Percentiles rank a stretch among this genome's conserved stretches.
These are phyloP conservation scores for Zingel zingel DNA, from an alignment of 2,113 vertebrate species.

Conservation along the genomic window DNA sequence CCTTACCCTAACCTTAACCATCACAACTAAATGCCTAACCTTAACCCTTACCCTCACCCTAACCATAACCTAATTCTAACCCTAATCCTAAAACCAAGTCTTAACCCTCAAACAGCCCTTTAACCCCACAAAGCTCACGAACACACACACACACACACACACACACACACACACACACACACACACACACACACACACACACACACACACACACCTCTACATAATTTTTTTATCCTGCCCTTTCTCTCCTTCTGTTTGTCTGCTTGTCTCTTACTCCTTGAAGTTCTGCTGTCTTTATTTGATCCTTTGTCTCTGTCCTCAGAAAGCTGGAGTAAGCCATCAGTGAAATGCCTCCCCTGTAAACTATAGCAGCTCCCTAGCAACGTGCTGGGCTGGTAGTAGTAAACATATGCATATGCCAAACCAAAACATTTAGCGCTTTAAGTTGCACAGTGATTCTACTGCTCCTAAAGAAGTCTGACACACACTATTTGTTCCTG, in stretches of 20 bases:
- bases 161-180: constrained; percentile 15
- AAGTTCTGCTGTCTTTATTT: constrained; percentile 67
- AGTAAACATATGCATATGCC: not conserved
- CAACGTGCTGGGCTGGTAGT: constrained; percentile 4
- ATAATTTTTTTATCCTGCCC: constrained; percentile 45
- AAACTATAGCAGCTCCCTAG: constrained; percentile 50
- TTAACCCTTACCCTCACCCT: too few species aligned
- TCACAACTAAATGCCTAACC: too few species aligned
- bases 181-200: constrained; percentile 19
- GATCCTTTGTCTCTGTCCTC: constrained; percentile 74
- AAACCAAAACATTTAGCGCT: not conserved
- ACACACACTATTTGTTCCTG: constrained; percentile 7
- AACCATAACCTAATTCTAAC: too few species aligned
- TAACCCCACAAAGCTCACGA: too few species aligned
- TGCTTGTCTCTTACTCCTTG: constrained; percentile 40
- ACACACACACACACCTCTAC: constrained; percentile 18
- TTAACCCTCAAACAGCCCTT: too few species aligned
- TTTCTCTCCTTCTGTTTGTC: constrained; percentile 45
- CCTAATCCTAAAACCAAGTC: too few species aligned
- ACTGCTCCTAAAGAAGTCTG: not conserved
- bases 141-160: constrained; percentile 20
- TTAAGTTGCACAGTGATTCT: not conserved
- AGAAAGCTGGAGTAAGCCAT: constrained; percentile 76
- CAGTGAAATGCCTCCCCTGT: constrained; percentile 58
- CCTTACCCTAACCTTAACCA: too few species aligned